Evolutionary conservation across 2,797 vertebrate species (phyloP).

Genomic region (Alcedo quadribrachys): DNA sequence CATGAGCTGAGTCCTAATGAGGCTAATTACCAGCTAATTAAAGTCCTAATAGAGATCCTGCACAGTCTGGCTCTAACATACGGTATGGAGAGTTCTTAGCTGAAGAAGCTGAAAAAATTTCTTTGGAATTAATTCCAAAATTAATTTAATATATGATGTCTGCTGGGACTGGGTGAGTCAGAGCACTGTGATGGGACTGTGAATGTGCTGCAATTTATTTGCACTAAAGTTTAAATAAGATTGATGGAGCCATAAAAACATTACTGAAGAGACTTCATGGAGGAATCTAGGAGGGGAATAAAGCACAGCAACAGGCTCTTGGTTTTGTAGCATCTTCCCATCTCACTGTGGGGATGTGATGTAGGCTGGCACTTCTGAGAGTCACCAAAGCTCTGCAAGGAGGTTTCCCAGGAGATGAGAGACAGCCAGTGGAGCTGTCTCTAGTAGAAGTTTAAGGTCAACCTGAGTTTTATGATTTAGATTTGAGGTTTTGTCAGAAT

Average conservation of each 20-base stretch:
- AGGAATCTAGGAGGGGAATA: not conserved
- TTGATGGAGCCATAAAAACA: conserved; percentile 47
- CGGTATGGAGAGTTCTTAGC: not conserved
- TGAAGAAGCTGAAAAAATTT: conserved; percentile 60
- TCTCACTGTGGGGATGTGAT: not conserved
- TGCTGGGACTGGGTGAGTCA: conserved; percentile 70
- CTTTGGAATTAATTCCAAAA: conserved; percentile 65
- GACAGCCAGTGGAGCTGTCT: not conserved
- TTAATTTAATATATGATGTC: conserved; percentile 60
- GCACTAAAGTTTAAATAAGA: conserved; percentile 62
- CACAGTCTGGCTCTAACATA: not conserved
- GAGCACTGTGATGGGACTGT: conserved; percentile 36
- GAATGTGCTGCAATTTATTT: conserved; percentile 39
- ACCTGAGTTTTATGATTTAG: not conserved
- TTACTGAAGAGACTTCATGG: not conserved
- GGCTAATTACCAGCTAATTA: conserved; percentile 25
- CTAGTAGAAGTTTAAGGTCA: not conserved
- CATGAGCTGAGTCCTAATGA: not conserved
- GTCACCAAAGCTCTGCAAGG: not conserved
- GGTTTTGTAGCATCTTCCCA: not conserved
- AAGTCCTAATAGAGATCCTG: not conserved
- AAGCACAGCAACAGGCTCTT: not conserved
- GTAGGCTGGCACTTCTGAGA: not conserved
- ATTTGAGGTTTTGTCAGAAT: not conserved
- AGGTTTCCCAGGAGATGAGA: not conserved